phyloP scores from a whole-genome alignment of 2,797 vertebrate genomes.

The Argya squamiceps region DNA sequence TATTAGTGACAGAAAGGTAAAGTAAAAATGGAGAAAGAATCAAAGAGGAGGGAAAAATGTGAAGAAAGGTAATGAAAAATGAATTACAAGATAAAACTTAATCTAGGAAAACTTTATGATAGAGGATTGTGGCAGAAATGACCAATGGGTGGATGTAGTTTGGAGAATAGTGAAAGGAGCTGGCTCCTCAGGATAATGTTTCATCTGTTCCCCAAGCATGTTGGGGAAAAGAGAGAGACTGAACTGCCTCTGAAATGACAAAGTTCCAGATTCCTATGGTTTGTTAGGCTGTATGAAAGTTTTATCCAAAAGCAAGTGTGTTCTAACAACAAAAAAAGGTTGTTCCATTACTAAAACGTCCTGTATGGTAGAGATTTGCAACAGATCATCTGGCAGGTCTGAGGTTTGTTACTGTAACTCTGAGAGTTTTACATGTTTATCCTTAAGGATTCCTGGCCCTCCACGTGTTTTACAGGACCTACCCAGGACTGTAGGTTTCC shows the following conservation, averaged over 20 bases:
- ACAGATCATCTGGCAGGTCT: neutral
- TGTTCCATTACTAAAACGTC: neutral
- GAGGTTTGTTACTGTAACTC: neutral
- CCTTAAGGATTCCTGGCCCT: neutral
- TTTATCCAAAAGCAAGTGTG: neutral
- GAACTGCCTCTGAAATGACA: neutral
- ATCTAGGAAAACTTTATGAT: neutral
- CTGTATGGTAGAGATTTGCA: neutral
- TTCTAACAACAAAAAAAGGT: neutral
- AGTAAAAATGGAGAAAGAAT: neutral
- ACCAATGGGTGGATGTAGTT: neutral
- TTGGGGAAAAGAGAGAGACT: neutral
- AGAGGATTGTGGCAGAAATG: neutral
- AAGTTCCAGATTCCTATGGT: fast-evolving
- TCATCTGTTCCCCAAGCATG: neutral
- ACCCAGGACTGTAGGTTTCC: neutral
- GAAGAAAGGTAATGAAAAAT: neutral
- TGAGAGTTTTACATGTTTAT: neutral
- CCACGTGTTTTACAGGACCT: neutral
- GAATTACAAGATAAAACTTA: neutral
- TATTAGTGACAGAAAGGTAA: neutral
- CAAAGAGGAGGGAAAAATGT: neutral
- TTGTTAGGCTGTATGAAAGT: neutral
- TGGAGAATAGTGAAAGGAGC: fast-evolving
- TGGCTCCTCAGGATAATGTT: neutral